phyloP scores from a whole-genome alignment of 1,140 invertebrate species.

The Archivesica marissinica region DNA sequence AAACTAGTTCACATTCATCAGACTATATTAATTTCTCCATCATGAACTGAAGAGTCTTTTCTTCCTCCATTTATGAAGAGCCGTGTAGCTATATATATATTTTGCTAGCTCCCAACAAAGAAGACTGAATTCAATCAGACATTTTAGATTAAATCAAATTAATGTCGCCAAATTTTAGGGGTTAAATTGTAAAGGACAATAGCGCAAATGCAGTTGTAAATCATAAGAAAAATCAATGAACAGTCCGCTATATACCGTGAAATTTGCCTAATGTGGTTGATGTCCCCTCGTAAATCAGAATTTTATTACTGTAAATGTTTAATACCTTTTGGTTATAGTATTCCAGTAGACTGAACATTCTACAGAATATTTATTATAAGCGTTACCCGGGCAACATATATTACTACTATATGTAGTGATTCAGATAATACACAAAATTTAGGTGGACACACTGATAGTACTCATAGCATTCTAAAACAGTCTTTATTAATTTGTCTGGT shows the following conservation, averaged over 20 bases:
- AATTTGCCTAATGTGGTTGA: slow-evolving; percentile 17
- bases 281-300: not conserved
- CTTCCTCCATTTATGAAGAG: too few species aligned
- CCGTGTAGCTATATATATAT: too few species aligned
- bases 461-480: too few species aligned
- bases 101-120: too few species aligned
- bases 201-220: not conserved
- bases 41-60: too few species aligned
- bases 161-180: not conserved
- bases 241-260: not conserved
- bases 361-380: not conserved
- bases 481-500: too few species aligned
- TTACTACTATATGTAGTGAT: too few species aligned
- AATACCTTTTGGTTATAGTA: not conserved
- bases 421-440: too few species aligned
- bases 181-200: slow-evolving; percentile 2
- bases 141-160: slow-evolving; percentile 11
- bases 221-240: not conserved
- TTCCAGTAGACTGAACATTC: not conserved
- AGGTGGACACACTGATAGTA: too few species aligned
- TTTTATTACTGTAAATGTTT: slow-evolving; percentile 19
- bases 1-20: too few species aligned
- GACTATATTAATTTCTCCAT: too few species aligned
- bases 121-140: slow-evolving; percentile 5
- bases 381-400: too few species aligned